Base-by-base conservation (phyloP, 53 echinoderm and acorn worm species). In the Holothuria leucospilota region DNA sequence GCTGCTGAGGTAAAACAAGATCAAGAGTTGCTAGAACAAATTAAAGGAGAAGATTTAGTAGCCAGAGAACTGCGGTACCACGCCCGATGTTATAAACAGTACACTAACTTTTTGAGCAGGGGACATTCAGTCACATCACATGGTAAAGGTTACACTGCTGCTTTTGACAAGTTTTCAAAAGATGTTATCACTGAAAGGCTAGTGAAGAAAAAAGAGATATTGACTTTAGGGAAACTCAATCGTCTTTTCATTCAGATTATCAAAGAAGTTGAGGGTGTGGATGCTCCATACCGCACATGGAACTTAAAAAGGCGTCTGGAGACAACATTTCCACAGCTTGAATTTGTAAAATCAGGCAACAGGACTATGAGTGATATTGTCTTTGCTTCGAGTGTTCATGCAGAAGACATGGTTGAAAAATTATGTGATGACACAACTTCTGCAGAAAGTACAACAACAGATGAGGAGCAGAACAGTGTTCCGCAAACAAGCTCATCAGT, bases 351-450 rank as follows among this genome's bases (percentile, higher is more conserved):
- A 29, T 52, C 87, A 28, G 27, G 28, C 7, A 77, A 78, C 28
- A 77, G 53, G 64, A 78, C 78, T 49, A 78, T 67, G 87, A 87
- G 87, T 49, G 71, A 80, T 24, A 81, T 88, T 88, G 88, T 88
- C 7, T 87, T 46, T 46, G 46, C 67, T 65, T 13, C 28, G 69
- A 51, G 34, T 26, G 14, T 85, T 5, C 40, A 11, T 27, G 30
- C 85, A 51, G 85, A 85, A 56, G 85, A 85, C 14, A 51, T 85
- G 26, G 85, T 69, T 29, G 16, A 30, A 52, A 61, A 85, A 51
- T 25, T 87, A 41, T 77, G 21, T 20, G 61, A 86, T 28, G 38
- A 86, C 52, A 52, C 52, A 11, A 8, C 13, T 10, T 13, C 9
- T 11, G 52, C 9, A 52, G 52, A 52, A 52, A 52, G 52, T 42